Conservation (phyloP, 2,888 invertebrate genomes). For the Trachelus tabidus region DNA sequence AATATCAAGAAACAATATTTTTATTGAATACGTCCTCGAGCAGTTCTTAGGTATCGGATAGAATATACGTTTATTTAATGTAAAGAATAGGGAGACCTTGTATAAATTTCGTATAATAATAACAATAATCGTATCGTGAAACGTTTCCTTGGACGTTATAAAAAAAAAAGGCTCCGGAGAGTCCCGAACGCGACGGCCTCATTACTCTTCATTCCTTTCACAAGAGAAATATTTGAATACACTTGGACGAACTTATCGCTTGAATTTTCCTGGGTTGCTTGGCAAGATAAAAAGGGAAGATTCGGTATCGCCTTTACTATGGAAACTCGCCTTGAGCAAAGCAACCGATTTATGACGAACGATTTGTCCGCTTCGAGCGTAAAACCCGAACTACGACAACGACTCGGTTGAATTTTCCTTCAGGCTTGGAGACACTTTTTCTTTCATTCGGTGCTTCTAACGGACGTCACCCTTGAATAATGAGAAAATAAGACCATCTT, state of each 20-base stretch:
- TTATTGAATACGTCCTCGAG: too few relatives aligned
- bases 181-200: constrained; percentile 24
- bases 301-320: background rate
- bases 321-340: constrained; percentile 33
- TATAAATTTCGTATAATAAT: too few relatives aligned
- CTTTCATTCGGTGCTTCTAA: constrained; percentile 31
- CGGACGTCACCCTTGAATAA: constrained; percentile 54
- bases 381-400: constrained; percentile 18
- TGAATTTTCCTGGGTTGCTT: background rate
- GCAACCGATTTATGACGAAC: constrained; percentile 57
- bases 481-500: constrained; percentile 48
- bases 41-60: too few relatives aligned
- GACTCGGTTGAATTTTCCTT: constrained; percentile 32
- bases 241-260: constrained; percentile 31
- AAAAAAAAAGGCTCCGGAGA: constrained; percentile 3
- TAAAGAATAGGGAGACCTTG: too few relatives aligned
- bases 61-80: too few relatives aligned
- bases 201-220: constrained; percentile 43
- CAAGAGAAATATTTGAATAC: constrained; percentile 46
- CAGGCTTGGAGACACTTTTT: constrained; percentile 29
- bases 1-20: too few relatives aligned
- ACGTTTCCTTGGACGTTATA: too few relatives aligned
- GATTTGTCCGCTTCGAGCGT: constrained; percentile 48
- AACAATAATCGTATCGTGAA: too few relatives aligned
- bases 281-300: constrained; percentile 21